Evolutionary conservation across 2,888 invertebrate genomes (phyloP).

Genomic region (Cylindroiulus punctatus): DNA sequence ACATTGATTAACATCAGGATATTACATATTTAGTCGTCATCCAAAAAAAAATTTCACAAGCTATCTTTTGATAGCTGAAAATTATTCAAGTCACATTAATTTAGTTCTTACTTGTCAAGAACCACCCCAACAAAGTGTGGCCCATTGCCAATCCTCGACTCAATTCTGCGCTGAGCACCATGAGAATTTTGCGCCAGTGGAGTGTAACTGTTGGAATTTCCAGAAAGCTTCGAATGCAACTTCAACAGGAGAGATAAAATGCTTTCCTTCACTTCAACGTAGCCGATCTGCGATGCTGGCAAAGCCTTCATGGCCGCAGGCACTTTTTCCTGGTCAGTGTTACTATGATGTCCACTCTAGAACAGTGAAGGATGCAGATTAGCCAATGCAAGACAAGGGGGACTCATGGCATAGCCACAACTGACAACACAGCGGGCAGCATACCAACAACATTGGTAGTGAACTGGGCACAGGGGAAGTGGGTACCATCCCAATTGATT

Average conservation of each 20-base stretch:
- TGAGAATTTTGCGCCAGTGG: constrained; percentile 62
- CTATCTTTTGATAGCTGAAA: not conserved
- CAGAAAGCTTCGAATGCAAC: constrained; percentile 88
- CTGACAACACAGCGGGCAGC: constrained; percentile 5
- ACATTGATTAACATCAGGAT: no score
- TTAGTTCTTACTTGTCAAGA: constrained; percentile 71
- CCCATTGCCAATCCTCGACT: constrained; percentile 79
- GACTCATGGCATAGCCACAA: not conserved
- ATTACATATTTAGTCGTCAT: not conserved
- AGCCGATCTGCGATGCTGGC: constrained; percentile 49
- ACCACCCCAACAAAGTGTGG: constrained; percentile 85
- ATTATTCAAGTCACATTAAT: not conserved
- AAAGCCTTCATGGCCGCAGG: constrained; percentile 54
- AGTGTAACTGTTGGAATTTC: constrained; percentile 80
- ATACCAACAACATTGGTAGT: constrained; percentile 48
- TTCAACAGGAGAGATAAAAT: constrained; percentile 89
- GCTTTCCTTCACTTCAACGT: constrained; percentile 69
- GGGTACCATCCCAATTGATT: constrained; percentile 49
- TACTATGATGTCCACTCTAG: constrained; percentile 42
- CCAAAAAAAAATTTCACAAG: not conserved
- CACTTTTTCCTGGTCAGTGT: constrained; percentile 35
- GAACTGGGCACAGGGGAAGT: constrained; percentile 43
- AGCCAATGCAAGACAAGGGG: not conserved
- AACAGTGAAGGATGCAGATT: not conserved
- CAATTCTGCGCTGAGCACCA: constrained; percentile 54